Conservation (phyloP, 2,888 invertebrate genomes). For the Entomobrya multifasciata region DNA sequence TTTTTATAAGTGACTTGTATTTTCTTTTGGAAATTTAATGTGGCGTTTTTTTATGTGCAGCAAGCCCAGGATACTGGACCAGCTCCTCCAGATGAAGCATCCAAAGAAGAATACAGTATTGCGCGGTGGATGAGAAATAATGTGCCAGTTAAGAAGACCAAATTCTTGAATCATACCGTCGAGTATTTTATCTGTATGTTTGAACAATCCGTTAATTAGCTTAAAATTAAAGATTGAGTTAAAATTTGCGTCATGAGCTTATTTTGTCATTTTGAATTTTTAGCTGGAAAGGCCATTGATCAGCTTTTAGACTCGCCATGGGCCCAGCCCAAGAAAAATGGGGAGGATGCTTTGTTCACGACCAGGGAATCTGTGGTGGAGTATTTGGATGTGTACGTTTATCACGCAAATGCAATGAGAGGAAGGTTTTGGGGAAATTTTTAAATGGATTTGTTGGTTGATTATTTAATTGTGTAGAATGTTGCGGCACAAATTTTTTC, state of each 20-base stretch:
- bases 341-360: conserved; percentile 89
- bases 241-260: too few species aligned
- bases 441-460: too few species aligned
- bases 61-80: conserved; percentile 68
- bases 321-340: conserved; percentile 84
- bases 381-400: conserved; percentile 86
- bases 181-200: conserved; percentile 95
- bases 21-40: not conserved
- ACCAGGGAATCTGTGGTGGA: conserved; percentile 90
- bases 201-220: conserved; percentile 47
- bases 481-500: conserved; percentile 96
- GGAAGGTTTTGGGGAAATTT: too few species aligned
- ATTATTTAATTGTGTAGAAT: conserved; percentile 83
- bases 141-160: conserved; percentile 96
- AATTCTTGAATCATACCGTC: conserved; percentile 97
- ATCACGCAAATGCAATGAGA: too few species aligned
- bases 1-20: conserved; percentile 20
- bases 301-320: conserved; percentile 95
- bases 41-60: conserved; percentile 15
- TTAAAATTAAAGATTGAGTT: too few species aligned
- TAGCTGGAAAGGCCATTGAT: conserved; percentile 94
- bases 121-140: conserved; percentile 97
- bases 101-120: conserved; percentile 94
- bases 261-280: too few species aligned
- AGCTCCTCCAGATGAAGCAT: conserved; percentile 85